These are phyloP conservation scores for Magallana angulata DNA, from an alignment of 1,140 invertebrate genomes.

Conservation along the genomic window DNA sequence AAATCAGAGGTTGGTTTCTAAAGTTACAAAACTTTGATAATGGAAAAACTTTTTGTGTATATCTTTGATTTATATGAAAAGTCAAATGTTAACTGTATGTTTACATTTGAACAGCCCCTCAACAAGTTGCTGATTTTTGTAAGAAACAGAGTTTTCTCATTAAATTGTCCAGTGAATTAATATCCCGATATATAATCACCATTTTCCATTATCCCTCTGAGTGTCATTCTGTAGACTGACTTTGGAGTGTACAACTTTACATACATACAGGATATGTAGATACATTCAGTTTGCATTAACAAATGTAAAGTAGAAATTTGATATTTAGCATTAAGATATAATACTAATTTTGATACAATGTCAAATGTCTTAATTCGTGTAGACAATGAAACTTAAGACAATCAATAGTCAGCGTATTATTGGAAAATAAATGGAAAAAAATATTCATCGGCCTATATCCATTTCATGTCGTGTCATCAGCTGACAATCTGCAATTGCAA, in stretches of 20 bases:
- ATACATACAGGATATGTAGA: too few species aligned
- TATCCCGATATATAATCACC: background rate
- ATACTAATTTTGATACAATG: background rate
- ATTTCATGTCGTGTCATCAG: too few species aligned
- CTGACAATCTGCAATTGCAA: too few species aligned
- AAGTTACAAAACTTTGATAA: too few species aligned
- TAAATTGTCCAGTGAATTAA: background rate
- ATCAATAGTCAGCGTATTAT: background rate
- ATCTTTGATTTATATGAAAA: too few species aligned
- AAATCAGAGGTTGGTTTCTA: constrained; percentile 88
- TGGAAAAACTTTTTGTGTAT: too few species aligned
- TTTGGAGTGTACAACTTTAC: too few species aligned
- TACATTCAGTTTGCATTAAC: too few species aligned
- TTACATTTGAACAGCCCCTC: background rate
- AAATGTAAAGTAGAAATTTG: too few species aligned
- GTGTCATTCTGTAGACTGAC: background rate
- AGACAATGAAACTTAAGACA: background rate
- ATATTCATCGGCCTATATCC: too few species aligned
- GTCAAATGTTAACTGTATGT: too few species aligned
- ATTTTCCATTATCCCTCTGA: background rate
- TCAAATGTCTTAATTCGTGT: background rate
- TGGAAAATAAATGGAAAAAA: too few species aligned
- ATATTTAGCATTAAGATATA: background rate
- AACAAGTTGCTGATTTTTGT: constrained; percentile 19
- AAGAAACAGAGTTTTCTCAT: background rate